Evolutionary conservation across 1,140 invertebrate species (phyloP).

Genomic region (Platorchestia sp.): DNA sequence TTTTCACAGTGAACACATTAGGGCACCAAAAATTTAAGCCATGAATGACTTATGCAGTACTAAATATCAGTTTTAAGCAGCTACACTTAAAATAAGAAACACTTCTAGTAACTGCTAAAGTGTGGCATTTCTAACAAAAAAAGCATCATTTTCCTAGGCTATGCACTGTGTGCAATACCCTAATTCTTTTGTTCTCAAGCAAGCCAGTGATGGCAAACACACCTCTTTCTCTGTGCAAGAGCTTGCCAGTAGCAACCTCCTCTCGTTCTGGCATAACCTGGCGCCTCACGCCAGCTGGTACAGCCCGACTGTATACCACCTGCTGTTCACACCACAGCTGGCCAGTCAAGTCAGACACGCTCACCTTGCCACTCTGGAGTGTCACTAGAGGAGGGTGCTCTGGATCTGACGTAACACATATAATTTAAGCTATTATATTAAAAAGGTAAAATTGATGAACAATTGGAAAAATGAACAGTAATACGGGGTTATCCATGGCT

Average conservation of each 20-base stretch:
- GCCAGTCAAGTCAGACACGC: constrained; percentile 44
- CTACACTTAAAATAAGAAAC: too few species aligned
- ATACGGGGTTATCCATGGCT: neutral
- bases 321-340: constrained; percentile 60
- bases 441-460: neutral
- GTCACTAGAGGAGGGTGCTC: constrained; percentile 5
- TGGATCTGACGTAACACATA: neutral
- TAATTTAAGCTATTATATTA: neutral
- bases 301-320: constrained; percentile 41
- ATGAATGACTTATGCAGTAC: too few species aligned
- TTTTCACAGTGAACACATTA: too few species aligned
- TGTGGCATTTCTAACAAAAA: too few species aligned
- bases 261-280: constrained; percentile 3
- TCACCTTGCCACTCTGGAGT: constrained; percentile 52
- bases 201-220: neutral
- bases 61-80: too few species aligned
- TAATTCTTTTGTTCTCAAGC: too few species aligned
- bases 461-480: neutral
- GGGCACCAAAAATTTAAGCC: too few species aligned
- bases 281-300: neutral
- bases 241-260: constrained; percentile 28
- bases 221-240: constrained; percentile 56
- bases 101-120: too few species aligned
- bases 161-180: too few species aligned
- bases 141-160: too few species aligned